Evolutionary conservation across 2,888 invertebrate genomes (phyloP).

Genomic region (Nebria salina): DNA sequence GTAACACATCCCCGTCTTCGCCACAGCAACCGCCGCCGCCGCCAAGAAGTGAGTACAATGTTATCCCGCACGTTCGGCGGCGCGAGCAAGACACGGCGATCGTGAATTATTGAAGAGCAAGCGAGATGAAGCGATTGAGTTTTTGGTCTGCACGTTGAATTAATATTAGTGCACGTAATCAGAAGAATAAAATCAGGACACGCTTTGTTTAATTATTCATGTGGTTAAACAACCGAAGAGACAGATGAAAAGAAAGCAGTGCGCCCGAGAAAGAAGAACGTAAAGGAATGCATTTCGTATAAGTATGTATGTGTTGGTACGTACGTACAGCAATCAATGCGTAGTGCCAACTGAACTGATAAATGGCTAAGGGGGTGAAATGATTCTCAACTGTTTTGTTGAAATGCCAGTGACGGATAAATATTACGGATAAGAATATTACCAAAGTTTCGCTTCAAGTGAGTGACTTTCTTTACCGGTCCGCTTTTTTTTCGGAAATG

Average conservation of each 20-base stretch:
- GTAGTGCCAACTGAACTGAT: constrained; percentile 11
- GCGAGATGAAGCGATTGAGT: not conserved
- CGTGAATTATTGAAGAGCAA: not conserved
- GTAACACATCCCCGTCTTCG: not conserved
- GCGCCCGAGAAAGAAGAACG: not conserved
- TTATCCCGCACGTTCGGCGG: constrained; percentile 19
- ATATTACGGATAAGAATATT: constrained; percentile 35
- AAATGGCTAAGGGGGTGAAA: not conserved
- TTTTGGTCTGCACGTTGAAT: constrained; percentile 37
- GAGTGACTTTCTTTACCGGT: constrained; percentile 20
- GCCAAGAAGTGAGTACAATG: constrained; percentile 4
- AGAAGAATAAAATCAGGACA: constrained; percentile 43
- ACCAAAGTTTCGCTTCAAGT: constrained; percentile 22
- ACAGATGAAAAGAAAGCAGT: not conserved
- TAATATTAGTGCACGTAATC: constrained; percentile 46
- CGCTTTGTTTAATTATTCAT: constrained; percentile 46
- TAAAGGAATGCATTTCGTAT: constrained; percentile 16
- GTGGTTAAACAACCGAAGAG: constrained; percentile 32
- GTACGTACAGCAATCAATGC: constrained; percentile 18
- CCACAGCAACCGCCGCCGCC: not conserved
- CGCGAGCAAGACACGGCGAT: constrained; percentile 5
- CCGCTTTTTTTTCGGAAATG: constrained; percentile 7
- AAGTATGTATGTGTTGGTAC: not conserved
- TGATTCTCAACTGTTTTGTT: constrained; percentile 22
- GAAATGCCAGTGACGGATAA: constrained; percentile 34